These are phyloP conservation scores for Doryteuthis pealeii DNA, from an alignment of 1,140 invertebrate species.

Conservation along the genomic window DNA sequence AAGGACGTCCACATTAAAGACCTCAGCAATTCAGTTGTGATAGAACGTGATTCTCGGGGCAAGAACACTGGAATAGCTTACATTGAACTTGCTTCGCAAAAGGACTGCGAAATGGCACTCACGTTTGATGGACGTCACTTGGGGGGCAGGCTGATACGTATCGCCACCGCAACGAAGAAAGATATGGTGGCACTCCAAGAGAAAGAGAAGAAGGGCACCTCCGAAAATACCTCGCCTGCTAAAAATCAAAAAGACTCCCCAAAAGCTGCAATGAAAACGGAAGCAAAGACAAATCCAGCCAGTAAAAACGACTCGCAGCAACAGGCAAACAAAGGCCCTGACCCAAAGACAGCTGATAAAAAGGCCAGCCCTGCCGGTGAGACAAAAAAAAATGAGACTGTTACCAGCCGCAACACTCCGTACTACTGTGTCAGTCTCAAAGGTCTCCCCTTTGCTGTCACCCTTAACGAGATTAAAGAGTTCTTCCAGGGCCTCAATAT, in stretches of 20 bases:
- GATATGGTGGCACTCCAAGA: conserved; percentile 23
- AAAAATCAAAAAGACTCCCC: conserved; percentile 3
- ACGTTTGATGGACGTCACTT: conserved; percentile 42
- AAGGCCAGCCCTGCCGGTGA: not conserved
- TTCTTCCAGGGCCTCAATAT: conserved; percentile 23
- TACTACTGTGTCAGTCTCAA: conserved; percentile 16
- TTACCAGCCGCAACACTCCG: not conserved
- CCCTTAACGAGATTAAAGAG: conserved; percentile 15
- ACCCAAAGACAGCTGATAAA: not conserved
- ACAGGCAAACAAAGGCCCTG: not conserved
- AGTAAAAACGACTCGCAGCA: not conserved
- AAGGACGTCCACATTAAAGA: conserved; percentile 29
- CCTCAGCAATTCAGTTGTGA: conserved; percentile 65
- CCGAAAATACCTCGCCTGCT: not conserved
- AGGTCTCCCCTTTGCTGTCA: conserved; percentile 17
- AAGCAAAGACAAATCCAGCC: not conserved
- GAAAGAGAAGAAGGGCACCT: not conserved
- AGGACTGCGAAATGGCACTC: conserved; percentile 63
- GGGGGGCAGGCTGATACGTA: conserved; percentile 43
- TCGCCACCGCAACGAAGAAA: conserved; percentile 30
- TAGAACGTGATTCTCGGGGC: conserved; percentile 68
- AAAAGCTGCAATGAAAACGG: not conserved
- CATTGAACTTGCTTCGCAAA: conserved; percentile 72
- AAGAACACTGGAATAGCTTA: conserved; percentile 67
- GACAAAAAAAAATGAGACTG: not conserved